Evolutionary conservation across 2,113 vertebrate genomes (phyloP).

Genomic region (Nothobranchius furzeri): DNA sequence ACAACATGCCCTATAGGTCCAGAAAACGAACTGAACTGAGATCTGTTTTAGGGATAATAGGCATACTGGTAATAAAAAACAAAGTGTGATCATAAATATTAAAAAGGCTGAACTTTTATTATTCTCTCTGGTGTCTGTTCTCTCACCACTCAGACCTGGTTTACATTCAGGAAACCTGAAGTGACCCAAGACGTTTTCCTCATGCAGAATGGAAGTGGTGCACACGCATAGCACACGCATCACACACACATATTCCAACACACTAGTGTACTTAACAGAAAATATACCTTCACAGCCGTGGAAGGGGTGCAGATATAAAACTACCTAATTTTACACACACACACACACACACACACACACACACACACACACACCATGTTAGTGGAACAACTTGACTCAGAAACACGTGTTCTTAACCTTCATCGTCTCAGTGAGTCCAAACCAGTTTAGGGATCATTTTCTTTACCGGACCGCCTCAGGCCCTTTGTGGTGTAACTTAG

Average conservation of each 20-base stretch:
- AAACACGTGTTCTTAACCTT: slow-evolving; percentile 40
- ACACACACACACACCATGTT: slow-evolving; percentile 36
- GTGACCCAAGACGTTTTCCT: neutral
- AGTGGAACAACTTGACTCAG: slow-evolving; percentile 41
- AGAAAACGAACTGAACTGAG: neutral
- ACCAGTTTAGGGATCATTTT: too few relatives aligned
- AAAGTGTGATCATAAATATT: too few relatives aligned
- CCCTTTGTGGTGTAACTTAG: too few relatives aligned
- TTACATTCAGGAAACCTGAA: too few relatives aligned
- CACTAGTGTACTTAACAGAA: slow-evolving; percentile 4
- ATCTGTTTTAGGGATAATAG: too few relatives aligned
- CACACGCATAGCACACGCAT: slow-evolving; percentile 18
- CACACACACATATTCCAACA: slow-evolving; percentile 1
- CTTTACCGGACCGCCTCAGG: too few relatives aligned
- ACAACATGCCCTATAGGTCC: too few relatives aligned
- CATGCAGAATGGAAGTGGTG: slow-evolving; percentile 51
- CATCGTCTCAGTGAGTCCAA: slow-evolving; percentile 25
- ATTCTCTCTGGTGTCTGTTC: slow-evolving; percentile 28
- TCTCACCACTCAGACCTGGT: slow-evolving; percentile 21
- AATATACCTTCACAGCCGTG: slow-evolving; percentile 17
- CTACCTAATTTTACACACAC: slow-evolving; percentile 35
- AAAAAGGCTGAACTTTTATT: too few relatives aligned
- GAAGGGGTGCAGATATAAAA: slow-evolving; percentile 45
- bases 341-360: neutral
- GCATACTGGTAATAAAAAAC: too few relatives aligned